A percentile compares a stretch with the other conserved stretches of the same genome.
Evolutionary conservation across 2,888 invertebrate species (phyloP).

Genomic region (Zhengitettix transpicula): DNA sequence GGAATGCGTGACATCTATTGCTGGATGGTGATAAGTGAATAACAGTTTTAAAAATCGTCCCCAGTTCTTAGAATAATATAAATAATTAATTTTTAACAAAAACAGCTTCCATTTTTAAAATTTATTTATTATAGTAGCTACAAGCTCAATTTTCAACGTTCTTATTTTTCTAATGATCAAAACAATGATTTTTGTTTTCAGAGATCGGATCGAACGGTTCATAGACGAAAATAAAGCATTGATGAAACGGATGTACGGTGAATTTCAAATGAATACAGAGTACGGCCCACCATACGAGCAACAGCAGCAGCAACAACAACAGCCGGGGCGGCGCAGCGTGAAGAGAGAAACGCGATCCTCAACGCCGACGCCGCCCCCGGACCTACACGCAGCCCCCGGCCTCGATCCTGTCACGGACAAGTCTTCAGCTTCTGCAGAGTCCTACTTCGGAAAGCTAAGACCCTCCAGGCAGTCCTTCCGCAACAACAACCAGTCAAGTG

Average conservation of each 20-base stretch:
- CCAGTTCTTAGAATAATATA: no score
- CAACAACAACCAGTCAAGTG: slow-evolving; percentile 23
- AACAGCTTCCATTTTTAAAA: no score
- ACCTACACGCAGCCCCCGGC: slow-evolving; percentile 15
- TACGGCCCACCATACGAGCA: slow-evolving; percentile 30
- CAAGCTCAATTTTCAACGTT: no score
- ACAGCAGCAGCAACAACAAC: neutral
- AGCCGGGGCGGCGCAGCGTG: neutral
- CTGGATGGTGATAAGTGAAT: no score
- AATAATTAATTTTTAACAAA: no score
- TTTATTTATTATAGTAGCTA: no score
- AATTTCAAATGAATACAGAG: slow-evolving; percentile 51
- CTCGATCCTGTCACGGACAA: slow-evolving; percentile 1
- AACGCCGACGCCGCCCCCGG: slow-evolving; percentile 18
- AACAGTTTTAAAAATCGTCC: no score
- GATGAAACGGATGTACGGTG: slow-evolving; percentile 87
- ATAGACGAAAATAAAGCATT: slow-evolving; percentile 89
- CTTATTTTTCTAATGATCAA: no score
- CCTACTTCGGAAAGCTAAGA: slow-evolving; percentile 36
- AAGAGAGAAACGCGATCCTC: slow-evolving; percentile 9
- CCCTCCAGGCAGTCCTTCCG: slow-evolving; percentile 31
- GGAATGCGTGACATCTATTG: no score
- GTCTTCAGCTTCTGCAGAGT: slow-evolving; percentile 21
- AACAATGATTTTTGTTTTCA: slow-evolving; percentile 27
- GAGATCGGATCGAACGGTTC: slow-evolving; percentile 78